Evolutionary conservation across 2,113 vertebrate species (phyloP).

Genomic region (Phoxinus phoxinus): DNA sequence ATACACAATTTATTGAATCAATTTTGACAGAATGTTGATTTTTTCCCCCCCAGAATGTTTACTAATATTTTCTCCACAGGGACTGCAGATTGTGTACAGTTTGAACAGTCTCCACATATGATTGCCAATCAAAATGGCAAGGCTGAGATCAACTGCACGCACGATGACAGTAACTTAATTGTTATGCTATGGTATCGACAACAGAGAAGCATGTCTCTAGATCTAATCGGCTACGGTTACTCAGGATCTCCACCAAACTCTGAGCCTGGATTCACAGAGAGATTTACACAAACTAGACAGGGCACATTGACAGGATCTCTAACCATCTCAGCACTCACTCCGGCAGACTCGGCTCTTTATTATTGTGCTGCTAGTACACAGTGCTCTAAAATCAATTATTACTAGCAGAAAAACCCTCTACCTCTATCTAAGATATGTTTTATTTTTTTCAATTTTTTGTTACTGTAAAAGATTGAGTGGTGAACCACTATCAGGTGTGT

Average conservation of each 20-base stretch:
- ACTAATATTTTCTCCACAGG: constrained; percentile 35
- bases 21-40: neutral
- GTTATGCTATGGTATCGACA: constrained; percentile 59
- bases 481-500: constrained; percentile 27
- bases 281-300: constrained; percentile 22
- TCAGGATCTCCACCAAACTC: neutral
- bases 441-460: neutral
- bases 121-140: neutral
- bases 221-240: neutral
- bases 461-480: constrained; percentile 23
- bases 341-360: constrained; percentile 67
- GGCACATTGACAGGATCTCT: constrained; percentile 53
- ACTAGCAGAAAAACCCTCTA: constrained; percentile 57
- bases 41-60: neutral
- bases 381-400: constrained; percentile 60
- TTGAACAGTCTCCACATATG: constrained; percentile 41
- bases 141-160: constrained; percentile 49
- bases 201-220: constrained; percentile 35
- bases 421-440: neutral
- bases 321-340: constrained; percentile 20
- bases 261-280: constrained; percentile 33
- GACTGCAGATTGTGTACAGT: constrained; percentile 6
- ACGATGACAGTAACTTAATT: constrained; percentile 27
- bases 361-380: constrained; percentile 73
- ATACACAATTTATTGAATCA: neutral